These are phyloP conservation scores for Poecile montanus DNA, from an alignment of 2,797 vertebrate genomes.

Conservation along the genomic window DNA sequence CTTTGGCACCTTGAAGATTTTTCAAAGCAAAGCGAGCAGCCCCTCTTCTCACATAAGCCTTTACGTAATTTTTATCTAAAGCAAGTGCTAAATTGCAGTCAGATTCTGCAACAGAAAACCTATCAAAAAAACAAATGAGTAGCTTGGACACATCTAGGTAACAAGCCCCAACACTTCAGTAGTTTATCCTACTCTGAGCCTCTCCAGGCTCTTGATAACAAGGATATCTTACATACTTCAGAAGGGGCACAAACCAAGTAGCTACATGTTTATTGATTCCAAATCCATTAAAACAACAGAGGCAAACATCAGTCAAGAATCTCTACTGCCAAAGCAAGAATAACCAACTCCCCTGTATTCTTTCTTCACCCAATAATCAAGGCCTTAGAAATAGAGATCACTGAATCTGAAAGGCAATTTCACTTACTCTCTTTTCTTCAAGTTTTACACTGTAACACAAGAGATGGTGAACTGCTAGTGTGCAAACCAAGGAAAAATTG, in stretches of 20 bases:
- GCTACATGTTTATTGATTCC: background rate
- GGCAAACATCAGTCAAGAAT: background rate
- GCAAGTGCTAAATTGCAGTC: constrained; percentile 94
- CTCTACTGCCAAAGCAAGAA: background rate
- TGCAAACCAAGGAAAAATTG: background rate
- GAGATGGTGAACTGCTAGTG: background rate
- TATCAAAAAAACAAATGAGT: constrained; percentile 24
- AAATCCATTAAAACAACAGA: background rate
- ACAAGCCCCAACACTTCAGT: background rate
- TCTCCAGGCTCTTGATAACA: background rate
- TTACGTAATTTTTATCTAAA: constrained; percentile 85
- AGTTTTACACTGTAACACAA: background rate
- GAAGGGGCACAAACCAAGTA: background rate
- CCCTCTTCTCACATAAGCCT: constrained; percentile 89
- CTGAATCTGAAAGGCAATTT: background rate
- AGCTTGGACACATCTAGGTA: background rate
- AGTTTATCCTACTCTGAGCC: background rate
- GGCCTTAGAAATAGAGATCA: background rate
- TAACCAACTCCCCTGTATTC: background rate
- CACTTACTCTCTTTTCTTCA: background rate
- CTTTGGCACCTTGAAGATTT: constrained; percentile 85
- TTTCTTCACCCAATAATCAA: background rate
- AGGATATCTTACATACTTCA: background rate
- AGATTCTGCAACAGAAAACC: constrained; percentile 93
- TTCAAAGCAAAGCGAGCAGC: constrained; percentile 85